A percentile compares a stretch with the other conserved stretches of the same genome.
Evolutionary conservation across 2,113 vertebrate species (phyloP).

Genomic region (Octodon degus): DNA sequence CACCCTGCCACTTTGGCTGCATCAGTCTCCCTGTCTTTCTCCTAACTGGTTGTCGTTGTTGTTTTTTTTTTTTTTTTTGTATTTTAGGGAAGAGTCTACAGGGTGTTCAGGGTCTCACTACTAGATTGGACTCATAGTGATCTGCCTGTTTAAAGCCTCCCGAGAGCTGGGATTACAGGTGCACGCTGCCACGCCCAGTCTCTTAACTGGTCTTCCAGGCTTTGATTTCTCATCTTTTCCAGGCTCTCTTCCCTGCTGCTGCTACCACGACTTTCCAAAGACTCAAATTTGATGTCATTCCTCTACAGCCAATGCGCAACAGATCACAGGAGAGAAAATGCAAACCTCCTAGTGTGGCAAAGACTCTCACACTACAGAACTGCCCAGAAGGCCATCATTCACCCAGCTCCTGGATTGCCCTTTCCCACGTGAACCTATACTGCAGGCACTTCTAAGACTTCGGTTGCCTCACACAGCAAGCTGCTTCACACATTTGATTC

Average conservation of each 20-base stretch:
- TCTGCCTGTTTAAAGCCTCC: no score
- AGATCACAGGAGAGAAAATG: neutral
- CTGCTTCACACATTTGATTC: conserved; percentile 48
- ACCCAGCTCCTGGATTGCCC: neutral
- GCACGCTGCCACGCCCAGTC: neutral
- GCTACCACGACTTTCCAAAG: neutral
- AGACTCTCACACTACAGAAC: neutral
- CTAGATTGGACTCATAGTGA: no score
- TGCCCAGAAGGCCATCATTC: neutral
- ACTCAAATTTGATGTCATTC: neutral
- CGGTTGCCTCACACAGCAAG: conserved; percentile 7
- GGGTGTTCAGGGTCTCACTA: no score
- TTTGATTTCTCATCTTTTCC: conserved; percentile 4
- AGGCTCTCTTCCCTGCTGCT: conserved; percentile 8
- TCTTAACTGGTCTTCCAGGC: neutral
- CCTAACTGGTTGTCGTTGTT: neutral
- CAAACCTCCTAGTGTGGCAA: neutral
- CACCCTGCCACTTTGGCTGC: neutral
- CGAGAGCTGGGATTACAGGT: no score
- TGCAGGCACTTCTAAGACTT: conserved; percentile 51
- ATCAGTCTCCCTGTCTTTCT: neutral
- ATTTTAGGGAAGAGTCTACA: no score
- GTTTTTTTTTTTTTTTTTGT: no score
- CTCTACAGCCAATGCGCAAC: neutral
- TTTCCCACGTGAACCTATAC: conserved; percentile 61